These are phyloP conservation scores for Bursaphelenchus okinawaensis DNA, from an alignment of 2,888 invertebrate species.

Conservation along the genomic window DNA sequence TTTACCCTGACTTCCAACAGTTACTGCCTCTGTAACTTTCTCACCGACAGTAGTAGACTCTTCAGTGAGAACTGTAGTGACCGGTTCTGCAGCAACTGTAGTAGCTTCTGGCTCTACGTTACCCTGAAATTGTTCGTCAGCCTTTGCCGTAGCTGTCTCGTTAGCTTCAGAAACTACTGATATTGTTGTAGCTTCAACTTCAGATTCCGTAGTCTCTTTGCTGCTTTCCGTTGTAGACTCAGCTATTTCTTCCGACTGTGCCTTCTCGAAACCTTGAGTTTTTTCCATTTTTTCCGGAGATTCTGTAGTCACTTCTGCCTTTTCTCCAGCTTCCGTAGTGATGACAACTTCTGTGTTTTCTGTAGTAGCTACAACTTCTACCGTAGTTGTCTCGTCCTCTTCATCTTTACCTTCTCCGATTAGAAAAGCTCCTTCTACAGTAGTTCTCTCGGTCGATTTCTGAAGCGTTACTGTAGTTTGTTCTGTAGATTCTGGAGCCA, in stretches of 20 bases:
- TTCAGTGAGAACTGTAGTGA: not conserved
- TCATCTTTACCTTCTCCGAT: not conserved
- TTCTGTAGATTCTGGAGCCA: slow-evolving; percentile 12
- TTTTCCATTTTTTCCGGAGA: not conserved
- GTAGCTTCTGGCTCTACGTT: not conserved
- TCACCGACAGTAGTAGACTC: slow-evolving; percentile 1
- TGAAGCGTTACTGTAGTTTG: slow-evolving; percentile 5
- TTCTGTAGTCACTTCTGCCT: not conserved
- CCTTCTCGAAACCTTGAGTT: not conserved
- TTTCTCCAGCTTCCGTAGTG: too few species aligned
- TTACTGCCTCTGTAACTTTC: slow-evolving; percentile 7
- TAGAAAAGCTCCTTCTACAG: not conserved
- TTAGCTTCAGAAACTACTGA: not conserved
- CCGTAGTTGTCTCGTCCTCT: not conserved
- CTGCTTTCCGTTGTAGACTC: not conserved
- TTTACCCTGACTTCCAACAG: slow-evolving; percentile 3
- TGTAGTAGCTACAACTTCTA: not conserved
- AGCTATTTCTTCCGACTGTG: not conserved
- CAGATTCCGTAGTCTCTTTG: not conserved
- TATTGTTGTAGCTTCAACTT: not conserved
- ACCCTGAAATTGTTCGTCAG: not conserved
- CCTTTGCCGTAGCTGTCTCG: not conserved
- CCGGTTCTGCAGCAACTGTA: not conserved
- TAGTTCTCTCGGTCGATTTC: not conserved
- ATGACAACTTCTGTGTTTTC: not conserved